Conservation (phyloP, 1,140 invertebrate genomes). For the Lineus longissimus region DNA sequence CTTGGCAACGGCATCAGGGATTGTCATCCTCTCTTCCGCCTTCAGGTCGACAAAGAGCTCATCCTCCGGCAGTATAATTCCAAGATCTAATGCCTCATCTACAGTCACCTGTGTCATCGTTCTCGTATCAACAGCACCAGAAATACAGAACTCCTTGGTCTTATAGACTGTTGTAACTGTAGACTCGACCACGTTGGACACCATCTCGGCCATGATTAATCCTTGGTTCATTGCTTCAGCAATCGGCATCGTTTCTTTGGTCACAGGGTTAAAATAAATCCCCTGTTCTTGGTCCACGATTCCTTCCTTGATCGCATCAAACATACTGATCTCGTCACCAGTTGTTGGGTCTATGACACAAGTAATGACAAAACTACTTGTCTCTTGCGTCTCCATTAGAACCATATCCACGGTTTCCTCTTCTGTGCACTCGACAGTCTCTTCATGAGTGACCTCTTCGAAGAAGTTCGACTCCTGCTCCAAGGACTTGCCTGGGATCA, state of each 20-base stretch:
- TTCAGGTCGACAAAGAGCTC: conserved; percentile 76
- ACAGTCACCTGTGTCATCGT: conserved; percentile 73
- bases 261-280: conserved; percentile 39
- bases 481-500: too few relatives aligned
- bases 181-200: conserved; percentile 51
- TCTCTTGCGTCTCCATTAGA: not conserved
- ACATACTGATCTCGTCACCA: conserved; percentile 41
- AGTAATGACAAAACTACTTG: conserved; percentile 20
- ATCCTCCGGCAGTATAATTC: conserved; percentile 26
- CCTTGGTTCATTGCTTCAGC: conserved; percentile 58
- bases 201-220: conserved; percentile 48
- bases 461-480: too few relatives aligned
- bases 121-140: conserved; percentile 11
- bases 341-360: conserved; percentile 41
- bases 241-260: conserved; percentile 52
- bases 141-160: conserved; percentile 32
- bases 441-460: too few relatives aligned
- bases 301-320: conserved; percentile 39
- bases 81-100: conserved; percentile 63
- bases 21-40: conserved; percentile 71
- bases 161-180: conserved; percentile 62
- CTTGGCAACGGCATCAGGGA: conserved; percentile 69
- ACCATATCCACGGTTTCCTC: too few relatives aligned
- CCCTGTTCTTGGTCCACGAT: conserved; percentile 40
- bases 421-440: too few relatives aligned